Conservation (phyloP, 2,888 invertebrate genomes). For the Clunio marinus region DNA sequence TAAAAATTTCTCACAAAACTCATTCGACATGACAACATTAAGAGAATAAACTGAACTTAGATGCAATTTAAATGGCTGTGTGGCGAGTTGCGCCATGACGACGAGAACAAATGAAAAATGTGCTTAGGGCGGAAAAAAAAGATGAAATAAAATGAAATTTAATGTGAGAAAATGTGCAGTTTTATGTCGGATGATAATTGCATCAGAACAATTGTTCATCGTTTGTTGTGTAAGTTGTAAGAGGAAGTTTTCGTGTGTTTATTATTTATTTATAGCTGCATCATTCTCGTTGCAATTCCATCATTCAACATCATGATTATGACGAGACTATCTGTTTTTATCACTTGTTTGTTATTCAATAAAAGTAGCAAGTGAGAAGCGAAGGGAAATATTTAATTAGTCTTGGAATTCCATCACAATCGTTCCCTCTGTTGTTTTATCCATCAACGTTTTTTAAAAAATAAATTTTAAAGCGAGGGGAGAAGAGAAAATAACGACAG, state of each 20-base stretch:
- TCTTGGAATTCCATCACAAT: too few relatives aligned
- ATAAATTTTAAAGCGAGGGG: neutral
- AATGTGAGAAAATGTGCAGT: slow-evolving; percentile 6
- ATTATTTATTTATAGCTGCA: neutral
- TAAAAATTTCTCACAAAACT: neutral
- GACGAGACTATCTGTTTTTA: neutral
- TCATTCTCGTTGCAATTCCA: too few relatives aligned
- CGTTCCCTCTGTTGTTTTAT: slow-evolving; percentile 4
- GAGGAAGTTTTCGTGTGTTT: neutral
- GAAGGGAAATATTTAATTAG: too few relatives aligned
- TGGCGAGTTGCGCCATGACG: too few relatives aligned
- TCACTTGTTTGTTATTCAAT: neutral
- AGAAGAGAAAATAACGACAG: too few relatives aligned
- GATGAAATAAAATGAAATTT: neutral
- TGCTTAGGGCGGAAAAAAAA: too few relatives aligned
- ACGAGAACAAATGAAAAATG: too few relatives aligned
- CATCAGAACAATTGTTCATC: neutral
- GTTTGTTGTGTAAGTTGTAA: too few relatives aligned
- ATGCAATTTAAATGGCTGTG: too few relatives aligned
- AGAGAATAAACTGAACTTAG: neutral
- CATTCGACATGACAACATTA: neutral
- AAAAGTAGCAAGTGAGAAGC: too few relatives aligned
- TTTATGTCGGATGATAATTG: neutral
- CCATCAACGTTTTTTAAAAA: neutral
- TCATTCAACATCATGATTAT: too few relatives aligned